phyloP scores from a whole-genome alignment of 2,888 invertebrate species.

The Orchesellides sinensis region DNA sequence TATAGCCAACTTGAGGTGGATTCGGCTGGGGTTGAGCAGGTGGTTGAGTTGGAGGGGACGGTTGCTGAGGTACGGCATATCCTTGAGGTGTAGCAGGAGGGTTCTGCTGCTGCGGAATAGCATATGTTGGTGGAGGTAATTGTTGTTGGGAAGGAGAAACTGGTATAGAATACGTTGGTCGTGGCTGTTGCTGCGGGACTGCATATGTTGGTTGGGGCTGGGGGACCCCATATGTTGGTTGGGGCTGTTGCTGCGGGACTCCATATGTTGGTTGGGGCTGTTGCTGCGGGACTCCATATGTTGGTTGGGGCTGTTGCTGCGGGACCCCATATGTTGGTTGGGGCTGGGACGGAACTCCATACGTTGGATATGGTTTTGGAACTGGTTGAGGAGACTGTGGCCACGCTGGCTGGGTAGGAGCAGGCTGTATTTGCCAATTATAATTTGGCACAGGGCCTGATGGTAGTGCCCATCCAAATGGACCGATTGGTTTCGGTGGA shows the following conservation, averaged over 20 bases:
- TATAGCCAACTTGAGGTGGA: not conserved
- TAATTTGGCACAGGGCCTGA: conserved; percentile 1
- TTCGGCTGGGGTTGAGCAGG: not conserved
- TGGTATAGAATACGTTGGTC: conserved; percentile 1
- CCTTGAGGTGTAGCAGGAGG: not conserved
- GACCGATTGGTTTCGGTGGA: not conserved
- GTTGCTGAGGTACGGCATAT: conserved; percentile 13
- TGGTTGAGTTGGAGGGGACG: not conserved
- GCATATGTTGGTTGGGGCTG: not conserved
- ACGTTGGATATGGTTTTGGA: not conserved
- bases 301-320: not conserved
- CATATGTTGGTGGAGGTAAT: not conserved
- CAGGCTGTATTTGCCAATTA: not conserved
- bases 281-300: conserved; percentile 14
- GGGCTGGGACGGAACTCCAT: not conserved
- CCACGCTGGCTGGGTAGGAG: not conserved
- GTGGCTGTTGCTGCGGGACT: not conserved
- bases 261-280: conserved; percentile 14
- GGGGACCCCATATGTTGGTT: conserved; percentile 4
- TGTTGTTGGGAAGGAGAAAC: not conserved
- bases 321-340: conserved; percentile 28
- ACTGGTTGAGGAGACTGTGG: not conserved
- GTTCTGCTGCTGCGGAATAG: conserved; percentile 11
- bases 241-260: conserved; percentile 7
- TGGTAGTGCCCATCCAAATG: conserved; percentile 10